A percentile compares a stretch with the other conserved stretches of the same genome.
Evolutionary conservation across 2,888 invertebrate species (phyloP).

Genomic region (Odontothrips loti): DNA sequence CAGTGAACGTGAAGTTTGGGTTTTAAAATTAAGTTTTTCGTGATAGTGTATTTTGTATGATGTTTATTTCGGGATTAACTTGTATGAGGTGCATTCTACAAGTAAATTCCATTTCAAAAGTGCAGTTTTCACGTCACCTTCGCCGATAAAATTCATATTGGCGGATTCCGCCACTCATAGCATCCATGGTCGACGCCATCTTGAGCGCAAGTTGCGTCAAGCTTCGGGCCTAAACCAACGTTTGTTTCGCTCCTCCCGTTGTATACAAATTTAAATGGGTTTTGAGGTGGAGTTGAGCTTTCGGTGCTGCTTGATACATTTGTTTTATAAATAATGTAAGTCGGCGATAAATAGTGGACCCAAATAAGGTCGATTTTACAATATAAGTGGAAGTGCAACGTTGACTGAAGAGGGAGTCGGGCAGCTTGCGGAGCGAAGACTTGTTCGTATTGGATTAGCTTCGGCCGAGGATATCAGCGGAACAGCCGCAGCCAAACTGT

Average conservation of each 20-base stretch:
- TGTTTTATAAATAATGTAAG: neutral
- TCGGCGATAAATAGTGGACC: neutral
- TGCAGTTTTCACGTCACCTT: neutral
- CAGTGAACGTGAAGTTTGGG: neutral
- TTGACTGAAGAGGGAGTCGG: conserved; percentile 16
- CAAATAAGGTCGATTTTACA: neutral
- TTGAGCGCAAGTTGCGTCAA: conserved; percentile 22
- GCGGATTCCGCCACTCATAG: conserved; percentile 8
- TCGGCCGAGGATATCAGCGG: conserved; percentile 15
- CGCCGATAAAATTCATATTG: too few species aligned
- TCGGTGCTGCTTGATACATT: neutral
- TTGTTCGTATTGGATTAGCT: conserved; percentile 19
- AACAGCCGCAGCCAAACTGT: neutral
- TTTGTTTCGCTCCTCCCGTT: conserved; percentile 26
- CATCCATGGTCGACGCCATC: conserved; percentile 24
- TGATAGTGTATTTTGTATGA: neutral
- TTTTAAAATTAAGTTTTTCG: conserved; percentile 1
- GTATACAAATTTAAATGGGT: conserved; percentile 23
- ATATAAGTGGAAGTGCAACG: conserved; percentile 3
- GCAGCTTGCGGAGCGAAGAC: conserved; percentile 15
- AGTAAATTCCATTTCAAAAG: neutral
- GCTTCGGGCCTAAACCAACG: conserved; percentile 23
- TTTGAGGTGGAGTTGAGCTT: conserved; percentile 22
- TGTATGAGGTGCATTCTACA: neutral
- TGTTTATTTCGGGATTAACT: neutral